These are phyloP conservation scores for Atta colombica DNA, from an alignment of 1,140 invertebrate species.

Conservation along the genomic window DNA sequence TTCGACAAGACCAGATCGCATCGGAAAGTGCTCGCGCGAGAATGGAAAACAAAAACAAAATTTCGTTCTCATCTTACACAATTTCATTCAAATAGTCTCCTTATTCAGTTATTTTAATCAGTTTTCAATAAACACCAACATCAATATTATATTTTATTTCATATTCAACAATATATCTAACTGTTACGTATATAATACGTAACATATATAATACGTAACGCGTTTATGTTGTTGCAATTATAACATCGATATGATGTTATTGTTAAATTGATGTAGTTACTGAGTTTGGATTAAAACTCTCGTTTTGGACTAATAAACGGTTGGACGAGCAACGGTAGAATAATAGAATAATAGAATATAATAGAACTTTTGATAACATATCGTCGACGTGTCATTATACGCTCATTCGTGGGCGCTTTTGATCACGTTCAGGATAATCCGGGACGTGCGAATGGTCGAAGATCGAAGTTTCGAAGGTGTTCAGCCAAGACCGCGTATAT, in stretches of 20 bases:
- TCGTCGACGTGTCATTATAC: neutral
- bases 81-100: neutral
- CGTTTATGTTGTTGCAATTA: too few species aligned
- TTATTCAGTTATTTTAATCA: neutral
- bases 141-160: too few species aligned
- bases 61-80: neutral
- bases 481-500: neutral
- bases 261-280: too few species aligned
- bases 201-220: too few species aligned
- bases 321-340: neutral
- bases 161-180: too few species aligned
- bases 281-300: neutral
- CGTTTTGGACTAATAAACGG: neutral
- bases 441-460: slow-evolving; percentile 43
- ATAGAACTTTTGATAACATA: neutral
- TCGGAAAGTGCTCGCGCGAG: neutral
- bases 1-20: slow-evolving; percentile 17
- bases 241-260: too few species aligned
- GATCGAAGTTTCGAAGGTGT: slow-evolving; percentile 68
- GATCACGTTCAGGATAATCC: neutral
- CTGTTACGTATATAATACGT: too few species aligned
- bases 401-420: neutral
- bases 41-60: neutral
- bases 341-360: neutral
- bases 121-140: too few species aligned